These are phyloP conservation scores for Mythimna ferrago DNA, from an alignment of 2,888 invertebrate species.

Conservation along the genomic window DNA sequence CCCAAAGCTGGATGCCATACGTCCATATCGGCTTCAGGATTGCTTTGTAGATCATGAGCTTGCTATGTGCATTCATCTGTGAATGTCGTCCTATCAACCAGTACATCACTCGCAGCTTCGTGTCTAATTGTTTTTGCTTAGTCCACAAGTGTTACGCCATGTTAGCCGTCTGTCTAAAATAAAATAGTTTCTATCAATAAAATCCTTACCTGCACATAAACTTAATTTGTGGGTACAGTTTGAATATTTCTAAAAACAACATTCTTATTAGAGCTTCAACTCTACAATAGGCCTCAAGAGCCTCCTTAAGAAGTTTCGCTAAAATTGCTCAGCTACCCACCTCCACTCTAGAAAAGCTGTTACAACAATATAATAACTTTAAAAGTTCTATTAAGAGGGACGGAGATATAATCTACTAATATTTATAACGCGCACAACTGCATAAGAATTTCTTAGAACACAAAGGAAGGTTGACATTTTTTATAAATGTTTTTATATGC, in stretches of 20 bases:
- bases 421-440: constrained; percentile 56
- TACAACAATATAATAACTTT: constrained; percentile 35
- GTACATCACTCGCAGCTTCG: too few species aligned
- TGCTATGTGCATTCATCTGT: too few species aligned
- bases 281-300: constrained; percentile 8
- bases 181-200: neutral
- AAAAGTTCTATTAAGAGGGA: constrained; percentile 50
- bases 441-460: constrained; percentile 48
- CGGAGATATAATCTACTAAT: constrained; percentile 54
- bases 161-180: too few species aligned
- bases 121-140: too few species aligned
- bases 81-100: too few species aligned
- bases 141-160: too few species aligned
- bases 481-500: constrained; percentile 44
- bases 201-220: neutral
- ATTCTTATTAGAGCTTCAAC: neutral
- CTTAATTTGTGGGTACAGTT: neutral
- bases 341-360: constrained; percentile 23
- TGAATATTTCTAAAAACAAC: neutral
- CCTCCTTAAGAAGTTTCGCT: constrained; percentile 6
- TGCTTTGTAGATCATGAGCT: too few species aligned
- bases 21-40: too few species aligned
- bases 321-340: constrained; percentile 1
- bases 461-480: constrained; percentile 43
- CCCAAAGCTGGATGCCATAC: too few species aligned